Base-by-base conservation (phyloP, 1,140 invertebrate genomes). In the Eumeta japonica region DNA sequence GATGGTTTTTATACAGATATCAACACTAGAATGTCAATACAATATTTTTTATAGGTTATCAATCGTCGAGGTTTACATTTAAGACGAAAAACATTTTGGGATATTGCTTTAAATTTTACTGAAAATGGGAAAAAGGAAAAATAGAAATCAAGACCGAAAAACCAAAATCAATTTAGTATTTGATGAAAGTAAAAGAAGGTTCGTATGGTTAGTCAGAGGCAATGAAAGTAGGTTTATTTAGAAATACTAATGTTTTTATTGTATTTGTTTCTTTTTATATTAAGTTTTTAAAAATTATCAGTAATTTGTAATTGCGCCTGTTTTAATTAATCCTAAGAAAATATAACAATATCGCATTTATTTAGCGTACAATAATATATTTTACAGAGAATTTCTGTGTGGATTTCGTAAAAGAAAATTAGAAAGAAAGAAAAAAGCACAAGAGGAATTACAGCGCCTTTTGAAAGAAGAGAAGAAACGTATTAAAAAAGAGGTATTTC, bases 351-450 rank as follows among this genome's bases (percentile, higher is more conserved):
- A 24, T 24, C n/a, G n/a, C n/a, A 24, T 24, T 24, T 24, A n/a
- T 24, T 24, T 24, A 24, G n/a, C n/a, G n/a, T n/a, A n/a, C n/a
- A n/a, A n/a, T n/a, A n/a, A n/a, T n/a, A n/a, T n/a, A n/a, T n/a
- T 49, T 62, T 65, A 35, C 39, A 77, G 75, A 62, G 85, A 89
- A 24, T 90, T 86, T 59, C 65, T 90, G 18, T 83, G 81, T 39
- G 87, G 87, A 3, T 90, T 90, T 67, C 85, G 79, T 28, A 89
- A 88, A 64, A 70, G 87, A 45, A 90, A 90, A 58, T 50, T 87
- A 12, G 80, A 87, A 58, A 74, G 87, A 37, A 81, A 83, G 44
- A 81, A 84, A 48, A 82, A 83, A 50, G 86, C 86, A 1, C 78
- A 85, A 55, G 81, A 86, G 48, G 77, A 87, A 50, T 60, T 89